Evolutionary conservation across 2,113 vertebrate genomes (phyloP), one percentile per base, ranked within the genome.

Genomic region (Oreochromis spilurus): DNA sequence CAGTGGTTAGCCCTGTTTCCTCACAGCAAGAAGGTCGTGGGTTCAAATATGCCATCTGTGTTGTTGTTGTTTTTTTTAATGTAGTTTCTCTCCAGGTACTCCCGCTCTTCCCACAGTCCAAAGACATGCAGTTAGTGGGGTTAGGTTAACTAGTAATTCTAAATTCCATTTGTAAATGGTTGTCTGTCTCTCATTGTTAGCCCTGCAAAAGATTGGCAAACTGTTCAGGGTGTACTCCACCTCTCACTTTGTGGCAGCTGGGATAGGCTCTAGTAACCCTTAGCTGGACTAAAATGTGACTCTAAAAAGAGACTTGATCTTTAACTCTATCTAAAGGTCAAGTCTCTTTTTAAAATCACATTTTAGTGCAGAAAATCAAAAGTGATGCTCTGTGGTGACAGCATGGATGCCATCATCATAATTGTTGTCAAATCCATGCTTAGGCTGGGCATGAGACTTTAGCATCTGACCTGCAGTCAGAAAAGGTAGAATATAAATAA

Each of bases 301-400:
- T 65, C 60, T 36, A n/a, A 38, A 79, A 14, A 8, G 43, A 75
- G 14, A 19, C 9, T 75, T 29, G 24, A 50, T 7, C 14, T 0
- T 50, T 50, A 50, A 9, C 17, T 36, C 5, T 7, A 62, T n/a
- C 58, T 50, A 50, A 19, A 75, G 6, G 24, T 12, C 16, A 29
- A 19, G 24, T 48, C 43, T 75, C 43, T 8, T 14, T 79, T 65
- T 38, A 65, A 17, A 36, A 6, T 2, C 10, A 38, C 17, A 5
- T 65, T 36, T 38, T 48, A 19, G 48, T 36, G 16, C 31, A 38
- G 10, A 38, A 40, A n/a, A 6, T 87, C 57, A 83, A 38, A 87
- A 45, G 80, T 43, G 54, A 62, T 87, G 31, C 43, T 78, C 67
- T 6, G 81, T 83, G 81, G 70, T 83, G 70, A 83, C 81, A 21